Percentiles rank a stretch among this genome's conserved stretches.
Conservation (phyloP, 2,113 vertebrate genomes). For the Cyanoliseus patagonus region DNA sequence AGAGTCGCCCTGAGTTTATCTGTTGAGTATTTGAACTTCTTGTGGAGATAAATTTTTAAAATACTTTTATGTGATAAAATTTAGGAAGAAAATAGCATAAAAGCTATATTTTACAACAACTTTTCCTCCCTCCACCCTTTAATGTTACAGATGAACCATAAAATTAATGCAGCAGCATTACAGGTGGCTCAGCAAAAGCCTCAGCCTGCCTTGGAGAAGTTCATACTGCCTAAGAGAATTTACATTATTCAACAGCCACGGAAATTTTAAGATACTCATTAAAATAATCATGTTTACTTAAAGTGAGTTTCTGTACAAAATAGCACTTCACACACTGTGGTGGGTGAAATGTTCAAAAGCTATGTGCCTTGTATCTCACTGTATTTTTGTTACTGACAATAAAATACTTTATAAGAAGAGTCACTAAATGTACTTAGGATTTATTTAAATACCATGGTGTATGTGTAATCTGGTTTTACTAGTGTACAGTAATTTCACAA, state of each 20-base stretch:
- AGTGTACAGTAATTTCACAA: background rate
- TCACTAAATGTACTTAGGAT: background rate
- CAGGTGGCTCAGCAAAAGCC: conserved; percentile 85
- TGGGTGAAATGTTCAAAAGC: conserved; percentile 4
- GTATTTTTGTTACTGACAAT: conserved; percentile 57
- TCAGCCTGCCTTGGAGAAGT: conserved; percentile 85
- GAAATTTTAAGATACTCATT: conserved; percentile 80
- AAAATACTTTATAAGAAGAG: conserved; percentile 51
- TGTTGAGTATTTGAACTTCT: background rate
- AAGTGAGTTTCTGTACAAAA: background rate
- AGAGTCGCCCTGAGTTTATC: background rate
- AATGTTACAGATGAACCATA: conserved; percentile 77
- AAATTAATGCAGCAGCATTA: conserved; percentile 83
- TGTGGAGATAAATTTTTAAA: background rate
- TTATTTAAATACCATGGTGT: background rate
- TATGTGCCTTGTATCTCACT: conserved; percentile 36
- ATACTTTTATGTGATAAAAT: background rate
- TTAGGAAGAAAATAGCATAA: background rate
- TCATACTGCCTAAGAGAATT: conserved; percentile 71
- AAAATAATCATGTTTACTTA: conserved; percentile 21
- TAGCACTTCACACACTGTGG: background rate
- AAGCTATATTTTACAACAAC: background rate
- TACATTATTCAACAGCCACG: conserved; percentile 92
- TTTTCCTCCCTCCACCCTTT: background rate
- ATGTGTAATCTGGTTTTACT: background rate